Evolutionary conservation across 2,113 vertebrate species (phyloP).

Genomic region (Salvator merianae): DNA sequence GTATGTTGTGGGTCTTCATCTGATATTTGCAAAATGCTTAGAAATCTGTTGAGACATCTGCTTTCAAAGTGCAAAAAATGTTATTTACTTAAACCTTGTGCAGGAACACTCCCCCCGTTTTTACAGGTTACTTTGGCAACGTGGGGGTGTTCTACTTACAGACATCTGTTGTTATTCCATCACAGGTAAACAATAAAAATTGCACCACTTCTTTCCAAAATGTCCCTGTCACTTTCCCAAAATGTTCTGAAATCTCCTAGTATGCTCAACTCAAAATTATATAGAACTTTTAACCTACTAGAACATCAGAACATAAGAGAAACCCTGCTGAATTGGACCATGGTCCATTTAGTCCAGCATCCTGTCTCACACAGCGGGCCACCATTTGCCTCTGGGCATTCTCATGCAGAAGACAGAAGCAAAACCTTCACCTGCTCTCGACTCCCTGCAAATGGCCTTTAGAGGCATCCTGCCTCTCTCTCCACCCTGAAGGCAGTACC

Average conservation of each 20-base stretch:
- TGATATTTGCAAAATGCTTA: not conserved
- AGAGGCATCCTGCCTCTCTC: no score
- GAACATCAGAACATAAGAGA: no score
- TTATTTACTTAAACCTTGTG: constrained; percentile 17
- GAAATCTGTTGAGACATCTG: constrained; percentile 32
- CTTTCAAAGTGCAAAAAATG: constrained; percentile 36
- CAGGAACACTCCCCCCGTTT: constrained; percentile 29
- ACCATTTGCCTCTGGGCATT: no score
- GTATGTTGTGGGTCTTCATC: constrained; percentile 18
- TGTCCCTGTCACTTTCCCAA: not conserved
- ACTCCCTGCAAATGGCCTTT: no score
- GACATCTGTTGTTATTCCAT: constrained; percentile 23
- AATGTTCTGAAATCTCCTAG: constrained; percentile 25
- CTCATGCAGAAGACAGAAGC: no score
- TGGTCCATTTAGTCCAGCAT: no score
- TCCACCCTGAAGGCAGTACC: no score
- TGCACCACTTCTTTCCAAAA: not conserved
- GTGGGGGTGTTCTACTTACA: constrained; percentile 34
- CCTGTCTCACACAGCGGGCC: no score
- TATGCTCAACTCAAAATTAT: not conserved
- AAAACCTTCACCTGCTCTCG: no score
- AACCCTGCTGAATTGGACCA: no score
- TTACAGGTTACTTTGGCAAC: constrained; percentile 29
- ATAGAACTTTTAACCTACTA: constrained; percentile 16
- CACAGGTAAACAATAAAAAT: constrained; percentile 3